A percentile compares a stretch with the other conserved stretches of the same genome.
These are phyloP conservation scores for Schrankia costaestrigalis DNA, from an alignment of 2,888 invertebrate species.

Conservation along the genomic window DNA sequence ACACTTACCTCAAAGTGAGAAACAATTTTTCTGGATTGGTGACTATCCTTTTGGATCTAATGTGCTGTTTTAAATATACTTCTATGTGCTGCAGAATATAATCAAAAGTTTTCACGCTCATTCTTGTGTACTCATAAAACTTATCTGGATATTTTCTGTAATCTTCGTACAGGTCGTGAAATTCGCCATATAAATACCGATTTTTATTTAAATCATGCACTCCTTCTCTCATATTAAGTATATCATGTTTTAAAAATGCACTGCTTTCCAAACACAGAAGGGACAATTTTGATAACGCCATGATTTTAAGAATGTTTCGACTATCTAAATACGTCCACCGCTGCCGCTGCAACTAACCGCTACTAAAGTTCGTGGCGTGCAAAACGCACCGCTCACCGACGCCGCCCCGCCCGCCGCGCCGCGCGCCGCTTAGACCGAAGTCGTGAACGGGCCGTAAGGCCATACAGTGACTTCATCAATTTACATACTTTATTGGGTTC, in stretches of 20 bases:
- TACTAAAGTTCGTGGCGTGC: too few relatives aligned
- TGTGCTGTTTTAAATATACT: background rate
- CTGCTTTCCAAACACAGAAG: slow-evolving; percentile 2
- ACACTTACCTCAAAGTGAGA: slow-evolving; percentile 8
- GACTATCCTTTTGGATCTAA: background rate
- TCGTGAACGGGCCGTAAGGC: too few relatives aligned
- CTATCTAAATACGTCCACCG: too few relatives aligned
- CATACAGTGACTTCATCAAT: slow-evolving; percentile 5
- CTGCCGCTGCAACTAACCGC: too few relatives aligned
- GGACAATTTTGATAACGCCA: background rate
- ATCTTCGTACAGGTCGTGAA: too few relatives aligned
- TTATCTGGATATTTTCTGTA: background rate
- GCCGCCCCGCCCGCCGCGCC: too few relatives aligned
- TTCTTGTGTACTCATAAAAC: slow-evolving; percentile 1
- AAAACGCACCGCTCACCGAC: too few relatives aligned
- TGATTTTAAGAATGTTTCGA: too few relatives aligned
- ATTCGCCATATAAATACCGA: background rate
- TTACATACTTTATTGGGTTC: slow-evolving; percentile 1
- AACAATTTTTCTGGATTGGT: background rate
- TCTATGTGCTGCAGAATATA: background rate
- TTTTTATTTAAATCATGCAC: background rate
- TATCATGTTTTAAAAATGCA: slow-evolving; percentile 1
- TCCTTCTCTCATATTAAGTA: too few relatives aligned
- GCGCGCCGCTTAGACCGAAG: too few relatives aligned
- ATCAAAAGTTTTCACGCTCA: background rate